Base-by-base conservation (phyloP, 2,888 invertebrate genomes). In the Tanytarsus gracilentus region DNA sequence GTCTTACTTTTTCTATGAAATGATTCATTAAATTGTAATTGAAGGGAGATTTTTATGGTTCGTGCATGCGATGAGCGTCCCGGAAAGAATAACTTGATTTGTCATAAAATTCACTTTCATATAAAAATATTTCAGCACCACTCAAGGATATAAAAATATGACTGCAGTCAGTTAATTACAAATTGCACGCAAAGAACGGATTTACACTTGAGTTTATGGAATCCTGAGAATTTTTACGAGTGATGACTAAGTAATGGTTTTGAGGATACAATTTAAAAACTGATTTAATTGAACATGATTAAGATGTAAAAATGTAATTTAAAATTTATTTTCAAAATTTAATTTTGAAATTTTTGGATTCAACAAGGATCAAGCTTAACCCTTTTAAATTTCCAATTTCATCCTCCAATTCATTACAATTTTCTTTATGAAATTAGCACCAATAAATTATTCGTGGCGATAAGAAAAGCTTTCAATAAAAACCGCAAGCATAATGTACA, bases 11-110 rank as follows among this genome's bases (percentile, higher is more conserved):
- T 44, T 44, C 44, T n/a, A 33, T 44, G 23, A 26, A 49, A 49
- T 49, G 49, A 49, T 26, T 49, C 49, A 49, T 49, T 49, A 49
- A 49, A 49, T 49, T 49, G 49, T 49, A 49, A 49, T 49, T 49
- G 25, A 26, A 49, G 49, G 1, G 18, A 18, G n/a, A n/a, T n/a
- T n/a, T n/a, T n/a, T n/a, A 44, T 23, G 21, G 44, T n/a, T 11
- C n/a, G 9, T 5, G 33, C 33, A 33, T 5, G n/a, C 9, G 3
- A 33, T 5, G 33, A 33, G n/a, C n/a, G n/a, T n/a, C n/a, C n/a
- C n/a, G n/a, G n/a, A n/a, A n/a, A n/a, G n/a, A n/a, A n/a, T n/a
- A n/a, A n/a, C n/a, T n/a, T n/a, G n/a, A n/a, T n/a, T n/a, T n/a
- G n/a, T n/a, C n/a, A n/a, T n/a, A n/a, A n/a, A n/a, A n/a, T n/a